Conservation (phyloP, 2,888 invertebrate genomes). For the Pogonocherus hispidulus region DNA sequence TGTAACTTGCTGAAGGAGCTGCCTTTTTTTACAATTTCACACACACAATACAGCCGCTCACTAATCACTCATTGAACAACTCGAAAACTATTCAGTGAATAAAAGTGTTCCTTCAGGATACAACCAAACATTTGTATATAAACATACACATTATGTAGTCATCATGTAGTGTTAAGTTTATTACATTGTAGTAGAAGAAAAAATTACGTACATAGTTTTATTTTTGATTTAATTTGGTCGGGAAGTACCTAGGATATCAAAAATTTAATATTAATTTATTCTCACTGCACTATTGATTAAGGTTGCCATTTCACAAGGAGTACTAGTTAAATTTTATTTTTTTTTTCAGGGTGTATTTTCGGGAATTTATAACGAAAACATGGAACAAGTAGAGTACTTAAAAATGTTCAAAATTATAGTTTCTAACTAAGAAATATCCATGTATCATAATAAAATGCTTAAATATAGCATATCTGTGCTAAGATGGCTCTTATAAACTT, state of each 20-base stretch:
- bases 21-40: conserved; percentile 55
- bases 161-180: conserved; percentile 68
- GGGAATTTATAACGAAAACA: too few relatives aligned
- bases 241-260: conserved; percentile 41
- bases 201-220: conserved; percentile 48
- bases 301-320: too few relatives aligned
- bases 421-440: too few relatives aligned
- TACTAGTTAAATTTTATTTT: too few relatives aligned
- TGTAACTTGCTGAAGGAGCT: conserved; percentile 70
- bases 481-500: too few relatives aligned
- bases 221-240: conserved; percentile 48
- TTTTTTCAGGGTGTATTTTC: too few relatives aligned
- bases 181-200: conserved; percentile 58
- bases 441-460: too few relatives aligned
- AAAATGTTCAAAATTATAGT: too few relatives aligned
- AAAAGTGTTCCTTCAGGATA: conserved; percentile 63
- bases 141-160: conserved; percentile 67
- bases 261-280: conserved; percentile 23
- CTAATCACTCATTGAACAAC: conserved; percentile 34
- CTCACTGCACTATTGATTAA: too few relatives aligned
- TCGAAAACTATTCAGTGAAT: conserved; percentile 47
- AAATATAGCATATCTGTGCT: too few relatives aligned
- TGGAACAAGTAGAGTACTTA: too few relatives aligned
- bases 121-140: conserved; percentile 70
- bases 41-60: conserved; percentile 41